Evolutionary conservation across 92 coral and sea anemone genomes (phyloP).

Genomic region (Pocillopora grandis): DNA sequence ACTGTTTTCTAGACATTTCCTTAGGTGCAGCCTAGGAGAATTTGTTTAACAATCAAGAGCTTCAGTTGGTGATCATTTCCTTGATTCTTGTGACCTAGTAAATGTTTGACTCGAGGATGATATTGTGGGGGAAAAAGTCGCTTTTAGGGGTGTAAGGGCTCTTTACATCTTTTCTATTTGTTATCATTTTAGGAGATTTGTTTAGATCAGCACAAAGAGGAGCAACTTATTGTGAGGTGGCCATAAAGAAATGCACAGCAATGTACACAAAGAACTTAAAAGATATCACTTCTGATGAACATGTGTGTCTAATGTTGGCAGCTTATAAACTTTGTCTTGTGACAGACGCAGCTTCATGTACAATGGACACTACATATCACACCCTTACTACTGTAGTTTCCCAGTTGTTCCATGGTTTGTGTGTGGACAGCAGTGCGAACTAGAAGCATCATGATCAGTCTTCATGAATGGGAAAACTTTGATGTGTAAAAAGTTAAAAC

Average conservation of each 20-base stretch:
- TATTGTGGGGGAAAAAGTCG: not conserved
- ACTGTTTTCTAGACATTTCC: no score
- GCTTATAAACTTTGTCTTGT: constrained; percentile 21
- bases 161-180: not conserved
- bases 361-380: not conserved
- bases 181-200: not conserved
- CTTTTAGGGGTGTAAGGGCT: not conserved
- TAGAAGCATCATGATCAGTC: not conserved
- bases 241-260: constrained; percentile 14
- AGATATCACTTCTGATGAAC: constrained; percentile 16
- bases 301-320: constrained; percentile 15
- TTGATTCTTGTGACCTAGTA: no score
- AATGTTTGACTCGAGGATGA: no score
- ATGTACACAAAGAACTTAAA: constrained; percentile 12
- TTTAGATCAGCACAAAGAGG: not conserved
- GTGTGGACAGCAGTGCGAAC: constrained; percentile 1
- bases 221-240: constrained; percentile 18
- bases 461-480: not conserved
- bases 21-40: no score
- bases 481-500: not conserved
- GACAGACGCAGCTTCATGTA: not conserved
- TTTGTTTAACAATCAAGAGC: no score
- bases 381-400: constrained; percentile 24
- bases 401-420: constrained; percentile 12
- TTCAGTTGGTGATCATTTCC: no score